Percentiles rank a stretch among this genome's conserved stretches.
Evolutionary conservation across 2,888 invertebrate species (phyloP).

Genomic region (Eretmocerus hayati): DNA sequence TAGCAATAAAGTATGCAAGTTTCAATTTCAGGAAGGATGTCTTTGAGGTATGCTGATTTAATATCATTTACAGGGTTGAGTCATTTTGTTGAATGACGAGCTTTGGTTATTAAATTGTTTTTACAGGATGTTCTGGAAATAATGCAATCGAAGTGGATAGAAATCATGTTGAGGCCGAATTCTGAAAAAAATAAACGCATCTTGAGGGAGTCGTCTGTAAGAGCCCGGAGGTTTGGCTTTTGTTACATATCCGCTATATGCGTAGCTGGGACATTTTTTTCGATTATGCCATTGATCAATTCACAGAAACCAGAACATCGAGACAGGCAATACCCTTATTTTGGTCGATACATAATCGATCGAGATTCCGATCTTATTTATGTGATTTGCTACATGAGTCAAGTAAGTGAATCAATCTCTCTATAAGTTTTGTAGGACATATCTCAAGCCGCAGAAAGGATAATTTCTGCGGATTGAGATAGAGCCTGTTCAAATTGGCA

Average conservation of each 20-base stretch:
- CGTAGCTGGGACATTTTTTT: conserved; percentile 4
- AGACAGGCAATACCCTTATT: conserved; percentile 13
- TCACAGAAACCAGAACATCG: not conserved
- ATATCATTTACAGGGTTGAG: no score
- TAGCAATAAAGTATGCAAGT: no score
- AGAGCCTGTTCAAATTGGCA: no score
- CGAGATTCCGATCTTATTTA: conserved; percentile 11
- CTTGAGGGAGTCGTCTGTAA: not conserved
- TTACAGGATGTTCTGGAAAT: not conserved
- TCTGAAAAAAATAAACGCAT: not conserved
- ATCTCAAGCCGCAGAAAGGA: no score
- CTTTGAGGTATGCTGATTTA: no score
- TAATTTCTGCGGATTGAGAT: no score
- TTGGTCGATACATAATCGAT: conserved; percentile 15
- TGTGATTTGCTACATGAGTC: conserved; percentile 7
- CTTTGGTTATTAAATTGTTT: no score
- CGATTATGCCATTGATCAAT: conserved; percentile 6
- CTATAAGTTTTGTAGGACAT: no score
- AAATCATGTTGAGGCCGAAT: not conserved
- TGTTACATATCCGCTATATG: conserved; percentile 5
- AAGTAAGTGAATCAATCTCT: no score
- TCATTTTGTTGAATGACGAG: no score
- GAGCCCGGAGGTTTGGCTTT: conserved; percentile 1
- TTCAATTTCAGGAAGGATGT: no score
- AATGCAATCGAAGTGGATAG: conserved; percentile 10